These are phyloP conservation scores for Hypsopygia costalis DNA, from an alignment of 2,888 invertebrate species.

Conservation along the genomic window DNA sequence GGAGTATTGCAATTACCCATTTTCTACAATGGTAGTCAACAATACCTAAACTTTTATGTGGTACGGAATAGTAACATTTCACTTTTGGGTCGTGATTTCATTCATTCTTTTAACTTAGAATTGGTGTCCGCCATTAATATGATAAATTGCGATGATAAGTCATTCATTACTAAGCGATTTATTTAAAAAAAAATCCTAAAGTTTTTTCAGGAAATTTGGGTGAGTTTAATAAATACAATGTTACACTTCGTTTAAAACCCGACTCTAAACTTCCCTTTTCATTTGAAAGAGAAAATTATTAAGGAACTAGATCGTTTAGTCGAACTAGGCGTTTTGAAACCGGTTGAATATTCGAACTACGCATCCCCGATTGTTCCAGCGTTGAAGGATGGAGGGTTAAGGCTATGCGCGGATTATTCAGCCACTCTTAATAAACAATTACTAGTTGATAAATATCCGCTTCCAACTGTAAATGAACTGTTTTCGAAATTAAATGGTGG, in stretches of 20 bases:
- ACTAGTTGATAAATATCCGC: conserved; percentile 10
- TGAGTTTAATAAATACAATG: not conserved
- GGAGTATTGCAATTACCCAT: no score
- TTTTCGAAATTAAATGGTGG: conserved; percentile 10
- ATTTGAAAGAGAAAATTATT: conserved; percentile 16
- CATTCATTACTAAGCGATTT: no score
- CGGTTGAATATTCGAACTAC: conserved; percentile 15
- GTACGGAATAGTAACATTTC: not conserved
- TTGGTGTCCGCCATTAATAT: not conserved
- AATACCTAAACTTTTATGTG: not conserved
- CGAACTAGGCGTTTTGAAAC: conserved; percentile 17
- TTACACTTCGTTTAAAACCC: conserved; percentile 10
- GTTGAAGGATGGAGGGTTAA: conserved; percentile 5
- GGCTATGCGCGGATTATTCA: conserved; percentile 8
- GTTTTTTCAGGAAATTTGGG: not conserved
- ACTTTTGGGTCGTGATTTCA: not conserved
- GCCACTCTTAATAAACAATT: conserved; percentile 10
- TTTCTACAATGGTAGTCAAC: no score
- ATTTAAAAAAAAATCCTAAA: not conserved
- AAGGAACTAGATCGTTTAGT: conserved; percentile 20
- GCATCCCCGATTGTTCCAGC: conserved; percentile 13
- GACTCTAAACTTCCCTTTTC: conserved; percentile 17
- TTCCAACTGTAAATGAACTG: conserved; percentile 8
- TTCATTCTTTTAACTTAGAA: not conserved
- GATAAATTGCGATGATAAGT: not conserved